Conservation (phyloP, 2,113 vertebrate genomes). For the Phaethornis superciliosus region DNA sequence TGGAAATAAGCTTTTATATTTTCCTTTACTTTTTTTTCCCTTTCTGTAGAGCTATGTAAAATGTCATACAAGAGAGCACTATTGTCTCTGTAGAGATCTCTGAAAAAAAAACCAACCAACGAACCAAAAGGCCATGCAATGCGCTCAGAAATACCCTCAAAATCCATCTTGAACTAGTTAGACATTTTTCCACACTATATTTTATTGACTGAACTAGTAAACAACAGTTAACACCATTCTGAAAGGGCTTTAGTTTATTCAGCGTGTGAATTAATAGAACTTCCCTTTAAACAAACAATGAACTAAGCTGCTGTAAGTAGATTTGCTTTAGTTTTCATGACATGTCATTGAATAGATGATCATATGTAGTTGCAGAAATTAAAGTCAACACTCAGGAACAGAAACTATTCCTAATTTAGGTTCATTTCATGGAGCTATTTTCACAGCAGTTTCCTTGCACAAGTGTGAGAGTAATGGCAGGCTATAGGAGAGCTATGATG, state of each 20-base stretch:
- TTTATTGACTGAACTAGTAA: background rate
- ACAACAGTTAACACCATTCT: background rate
- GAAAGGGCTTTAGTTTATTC: background rate
- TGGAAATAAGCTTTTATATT: no score
- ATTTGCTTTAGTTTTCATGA: background rate
- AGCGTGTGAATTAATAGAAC: background rate
- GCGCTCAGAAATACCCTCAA: background rate
- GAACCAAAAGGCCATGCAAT: background rate
- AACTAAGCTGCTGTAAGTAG: background rate
- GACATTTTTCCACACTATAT: background rate
- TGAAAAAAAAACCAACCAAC: no score
- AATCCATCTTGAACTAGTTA: background rate
- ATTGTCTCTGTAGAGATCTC: background rate
- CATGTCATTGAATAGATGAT: background rate
- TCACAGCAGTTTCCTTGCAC: conserved; percentile 13
- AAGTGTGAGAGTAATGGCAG: background rate
- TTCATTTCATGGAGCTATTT: conserved; percentile 35
- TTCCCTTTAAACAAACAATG: background rate
- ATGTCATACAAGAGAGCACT: no score
- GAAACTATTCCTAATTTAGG: conserved; percentile 21
- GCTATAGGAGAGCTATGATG: background rate
- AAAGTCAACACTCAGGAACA: conserved; percentile 1
- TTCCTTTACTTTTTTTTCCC: no score
- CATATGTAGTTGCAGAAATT: conserved; percentile 4
- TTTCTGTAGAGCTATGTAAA: no score